Evolutionary conservation across 1,140 invertebrate species (phyloP), one percentile per base, ranked within the genome.

Genomic region (Vanessa atalanta): DNA sequence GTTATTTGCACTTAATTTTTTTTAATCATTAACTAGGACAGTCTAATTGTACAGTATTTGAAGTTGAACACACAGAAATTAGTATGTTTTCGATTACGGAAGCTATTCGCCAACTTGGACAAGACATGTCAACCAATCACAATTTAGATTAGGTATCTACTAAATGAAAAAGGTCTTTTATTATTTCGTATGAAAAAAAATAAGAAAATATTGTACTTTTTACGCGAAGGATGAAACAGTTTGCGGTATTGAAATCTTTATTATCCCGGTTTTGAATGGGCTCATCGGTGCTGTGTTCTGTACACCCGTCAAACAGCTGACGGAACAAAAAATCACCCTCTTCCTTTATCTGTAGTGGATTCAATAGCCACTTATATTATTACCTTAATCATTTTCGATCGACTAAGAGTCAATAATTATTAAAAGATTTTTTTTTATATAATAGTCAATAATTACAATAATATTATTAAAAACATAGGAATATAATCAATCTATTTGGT

Each of bases 281-380:
- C 51, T 71, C 48, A 64, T 65, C 43, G 51, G 53, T 67, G 65
- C 76, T 70, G 74, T 48, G 80, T 83, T 88, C 72, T 77, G 71
- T 68, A 71, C 20, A 61, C 20, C 53, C 53, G 53, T 23, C 53
- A 14, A 88, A 86, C 88, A 89, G 86, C 88, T 89, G 86, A 87
- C 88, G 80, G 26, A 55, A 75, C 70, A 88, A 89, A 88, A 89
- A 87, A 75, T 20, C 69, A 74, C 83, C 84, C 55, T 57, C 64
- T 47, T 67, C 57, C 57, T 37, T 66, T 66, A 60, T 66, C 43
- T 60, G 11, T 43, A 15, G 53, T 60, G 63, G 70, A 70, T 65
- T 71, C 26, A 66, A 31, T 64, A 13, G 50, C 26, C 70, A 71
- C 60, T 65, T 65, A 63, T 23, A 26, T 70, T 70, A 70, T 16